Evolutionary conservation across 2,888 invertebrate genomes (phyloP).

Genomic region (Catocala fraxini): DNA sequence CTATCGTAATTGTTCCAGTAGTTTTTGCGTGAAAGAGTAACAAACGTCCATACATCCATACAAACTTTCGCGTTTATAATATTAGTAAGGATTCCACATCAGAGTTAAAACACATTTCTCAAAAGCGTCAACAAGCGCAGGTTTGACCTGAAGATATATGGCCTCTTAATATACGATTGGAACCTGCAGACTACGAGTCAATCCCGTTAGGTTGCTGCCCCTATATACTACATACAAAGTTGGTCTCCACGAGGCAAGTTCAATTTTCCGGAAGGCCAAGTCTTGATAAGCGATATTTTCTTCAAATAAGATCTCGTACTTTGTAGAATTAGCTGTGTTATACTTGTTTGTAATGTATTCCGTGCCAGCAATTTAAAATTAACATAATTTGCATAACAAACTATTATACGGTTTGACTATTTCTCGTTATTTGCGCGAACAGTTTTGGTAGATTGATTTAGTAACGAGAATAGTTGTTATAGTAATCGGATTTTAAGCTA

Average conservation of each 20-base stretch:
- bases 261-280: slow-evolving; percentile 25
- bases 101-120: too few species aligned
- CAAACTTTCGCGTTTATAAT: too few species aligned
- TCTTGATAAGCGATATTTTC: slow-evolving; percentile 29
- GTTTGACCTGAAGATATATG: too few species aligned
- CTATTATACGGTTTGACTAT: slow-evolving; percentile 8
- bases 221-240: slow-evolving; percentile 25
- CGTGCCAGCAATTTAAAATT: slow-evolving; percentile 35
- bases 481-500: not conserved
- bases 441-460: slow-evolving; percentile 11
- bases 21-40: too few species aligned
- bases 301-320: slow-evolving; percentile 42
- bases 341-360: slow-evolving; percentile 38
- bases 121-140: too few species aligned
- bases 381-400: slow-evolving; percentile 42
- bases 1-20: too few species aligned
- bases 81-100: too few species aligned
- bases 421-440: slow-evolving; percentile 5
- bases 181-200: too few species aligned
- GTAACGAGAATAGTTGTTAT: not conserved
- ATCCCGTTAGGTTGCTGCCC: too few species aligned
- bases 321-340: slow-evolving; percentile 28
- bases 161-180: too few species aligned
- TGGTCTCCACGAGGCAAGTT: slow-evolving; percentile 25
- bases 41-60: too few species aligned